Conservation (phyloP, 2,888 invertebrate genomes). For the Drosophila longiperda region DNA sequence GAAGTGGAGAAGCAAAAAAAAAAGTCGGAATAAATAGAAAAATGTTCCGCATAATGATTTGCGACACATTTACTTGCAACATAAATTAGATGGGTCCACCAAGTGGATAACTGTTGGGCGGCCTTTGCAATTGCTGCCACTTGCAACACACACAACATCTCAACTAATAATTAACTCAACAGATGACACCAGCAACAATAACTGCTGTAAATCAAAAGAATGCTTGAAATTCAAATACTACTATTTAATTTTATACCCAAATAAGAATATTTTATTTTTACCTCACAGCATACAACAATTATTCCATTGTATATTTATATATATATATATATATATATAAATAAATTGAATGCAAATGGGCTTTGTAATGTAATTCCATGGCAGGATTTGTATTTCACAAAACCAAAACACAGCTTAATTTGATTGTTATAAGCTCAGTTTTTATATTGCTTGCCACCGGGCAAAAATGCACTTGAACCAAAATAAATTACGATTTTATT, state of each 20-base stretch:
- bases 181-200: slow-evolving; percentile 12
- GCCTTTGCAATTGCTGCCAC: slow-evolving; percentile 24
- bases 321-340: neutral
- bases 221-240: neutral
- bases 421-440: slow-evolving; percentile 2
- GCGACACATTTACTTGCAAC: slow-evolving; percentile 78
- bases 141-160: slow-evolving; percentile 1
- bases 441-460: neutral
- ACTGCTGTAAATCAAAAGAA: slow-evolving; percentile 7
- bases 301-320: neutral
- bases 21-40: slow-evolving; percentile 51
- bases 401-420: slow-evolving; percentile 4
- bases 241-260: neutral
- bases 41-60: slow-evolving; percentile 78
- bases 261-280: neutral
- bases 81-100: slow-evolving; percentile 64
- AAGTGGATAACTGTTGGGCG: slow-evolving; percentile 16
- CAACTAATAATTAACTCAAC: slow-evolving; percentile 32
- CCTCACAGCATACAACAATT: neutral
- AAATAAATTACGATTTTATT: neutral
- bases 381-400: slow-evolving; percentile 4
- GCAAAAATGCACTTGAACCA: neutral
- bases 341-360: neutral
- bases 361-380: neutral
- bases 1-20: neutral